Evolutionary conservation across 2,888 invertebrate genomes (phyloP).

Genomic region (Linyphia triangularis): DNA sequence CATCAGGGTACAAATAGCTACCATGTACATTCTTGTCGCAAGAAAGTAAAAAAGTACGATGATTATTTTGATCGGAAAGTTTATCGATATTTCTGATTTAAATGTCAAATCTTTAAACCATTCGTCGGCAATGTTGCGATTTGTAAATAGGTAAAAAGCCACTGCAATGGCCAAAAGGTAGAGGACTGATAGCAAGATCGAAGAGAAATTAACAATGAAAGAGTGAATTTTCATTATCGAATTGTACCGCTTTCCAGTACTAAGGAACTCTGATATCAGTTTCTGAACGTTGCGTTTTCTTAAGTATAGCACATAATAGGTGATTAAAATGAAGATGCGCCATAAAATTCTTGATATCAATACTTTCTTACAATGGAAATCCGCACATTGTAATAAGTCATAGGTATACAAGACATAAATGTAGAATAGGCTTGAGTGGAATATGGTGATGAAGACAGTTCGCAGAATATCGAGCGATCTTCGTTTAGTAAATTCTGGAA

Average conservation of each 20-base stretch:
- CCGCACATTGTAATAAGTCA: not conserved
- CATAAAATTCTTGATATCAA: not conserved
- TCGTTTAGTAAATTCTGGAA: not conserved
- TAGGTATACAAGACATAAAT: not conserved
- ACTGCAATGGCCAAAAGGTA: no score
- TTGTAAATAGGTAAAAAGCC: no score
- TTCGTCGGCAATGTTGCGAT: no score
- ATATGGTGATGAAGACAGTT: not conserved
- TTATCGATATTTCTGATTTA: no score
- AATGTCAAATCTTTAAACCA: no score
- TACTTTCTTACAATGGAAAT: not conserved
- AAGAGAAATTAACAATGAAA: not conserved
- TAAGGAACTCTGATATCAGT: not conserved
- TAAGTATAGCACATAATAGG: not conserved
- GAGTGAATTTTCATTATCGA: not conserved
- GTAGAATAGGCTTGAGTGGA: not conserved
- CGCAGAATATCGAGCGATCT: not conserved
- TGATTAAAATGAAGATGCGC: not conserved
- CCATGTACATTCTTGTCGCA: no score
- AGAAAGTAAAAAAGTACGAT: no score
- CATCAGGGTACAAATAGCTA: no score
- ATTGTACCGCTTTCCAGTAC: not conserved
- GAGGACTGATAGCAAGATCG: not conserved
- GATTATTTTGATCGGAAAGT: no score
- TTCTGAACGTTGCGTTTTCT: not conserved